Base-by-base conservation (phyloP, 2,888 invertebrate species). In the Chrysotoxum bicinctum region DNA sequence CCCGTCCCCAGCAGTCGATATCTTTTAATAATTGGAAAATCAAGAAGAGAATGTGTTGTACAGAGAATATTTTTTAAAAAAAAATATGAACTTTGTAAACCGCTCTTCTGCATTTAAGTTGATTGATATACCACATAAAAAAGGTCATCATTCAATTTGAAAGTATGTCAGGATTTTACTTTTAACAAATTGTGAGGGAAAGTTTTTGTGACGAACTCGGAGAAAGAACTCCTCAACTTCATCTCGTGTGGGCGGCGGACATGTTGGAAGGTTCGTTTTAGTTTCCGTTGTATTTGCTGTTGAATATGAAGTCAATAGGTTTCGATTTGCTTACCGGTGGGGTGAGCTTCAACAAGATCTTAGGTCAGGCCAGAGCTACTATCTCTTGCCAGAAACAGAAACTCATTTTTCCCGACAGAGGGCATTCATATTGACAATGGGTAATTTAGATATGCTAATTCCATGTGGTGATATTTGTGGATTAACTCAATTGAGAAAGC, bases 11-110 rank as follows among this genome's bases (percentile, higher is more conserved):
- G 52, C 1, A 30, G 50, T 30, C 58, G 58, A 66, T 75, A 52
- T 80, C 80, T 80, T 66, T 80, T 62, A 85, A 85, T 85, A 85
- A 85, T 85, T 85, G 85, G 81, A 77, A 85, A 85, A 76, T 69
- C 76, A 73, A 77, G 60, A 52, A 14, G 32, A 19, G 16, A 14
- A 35, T 16, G 21, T 56, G 32, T 3, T 3, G 35, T 16, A 16
- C 2, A 58, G 37, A 60, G 43, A 21, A 40, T 12, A 50, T 6
- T n/a, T n/a, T n/a, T n/a, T n/a, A n/a, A 8, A 23, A 23, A 68
- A 80, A 69, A 12, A 43, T 54, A 26, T 43, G 56, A 76, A 80
- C 75, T 72, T 76, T 75, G 60, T 56, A 79, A 72, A 73, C 56
- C 76, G 66, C 32, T 62, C 60, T 62, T 54, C 4, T 32, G 68